These are phyloP conservation scores for Anisognathus igniventris DNA, from an alignment of 2,797 vertebrate genomes.

Conservation along the genomic window DNA sequence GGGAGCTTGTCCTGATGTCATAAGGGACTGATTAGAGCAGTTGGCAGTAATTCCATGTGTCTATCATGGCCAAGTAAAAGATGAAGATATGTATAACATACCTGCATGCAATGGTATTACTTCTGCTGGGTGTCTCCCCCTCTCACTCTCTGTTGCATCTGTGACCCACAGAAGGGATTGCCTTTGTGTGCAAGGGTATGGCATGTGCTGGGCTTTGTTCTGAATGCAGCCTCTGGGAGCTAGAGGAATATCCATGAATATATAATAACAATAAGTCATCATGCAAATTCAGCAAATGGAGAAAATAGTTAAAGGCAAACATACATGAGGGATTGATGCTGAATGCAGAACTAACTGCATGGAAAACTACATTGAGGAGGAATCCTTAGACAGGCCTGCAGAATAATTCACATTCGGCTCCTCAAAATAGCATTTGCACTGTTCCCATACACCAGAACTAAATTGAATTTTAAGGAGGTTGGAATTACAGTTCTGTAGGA, in stretches of 20 bases:
- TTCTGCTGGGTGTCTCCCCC: neutral
- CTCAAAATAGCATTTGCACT: neutral
- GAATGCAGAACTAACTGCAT: neutral
- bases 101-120: neutral
- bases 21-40: neutral
- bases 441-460: slow-evolving; percentile 22
- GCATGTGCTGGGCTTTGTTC: neutral
- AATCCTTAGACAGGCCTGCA: neutral
- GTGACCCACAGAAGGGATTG: neutral
- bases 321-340: neutral
- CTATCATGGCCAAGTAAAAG: neutral
- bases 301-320: neutral
- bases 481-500: slow-evolving; percentile 18
- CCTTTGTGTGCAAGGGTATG: neutral
- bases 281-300: neutral
- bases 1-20: neutral
- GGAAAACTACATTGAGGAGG: slow-evolving; percentile 1
- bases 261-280: neutral
- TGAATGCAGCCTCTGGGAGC: neutral
- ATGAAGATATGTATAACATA: neutral
- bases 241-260: neutral
- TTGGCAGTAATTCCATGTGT: neutral
- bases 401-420: slow-evolving; percentile 6
- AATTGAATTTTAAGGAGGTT: slow-evolving; percentile 47
- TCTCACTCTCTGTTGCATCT: neutral